Evolutionary conservation across 2,888 invertebrate genomes (phyloP).

Genomic region (Hoplodrina blanda): DNA sequence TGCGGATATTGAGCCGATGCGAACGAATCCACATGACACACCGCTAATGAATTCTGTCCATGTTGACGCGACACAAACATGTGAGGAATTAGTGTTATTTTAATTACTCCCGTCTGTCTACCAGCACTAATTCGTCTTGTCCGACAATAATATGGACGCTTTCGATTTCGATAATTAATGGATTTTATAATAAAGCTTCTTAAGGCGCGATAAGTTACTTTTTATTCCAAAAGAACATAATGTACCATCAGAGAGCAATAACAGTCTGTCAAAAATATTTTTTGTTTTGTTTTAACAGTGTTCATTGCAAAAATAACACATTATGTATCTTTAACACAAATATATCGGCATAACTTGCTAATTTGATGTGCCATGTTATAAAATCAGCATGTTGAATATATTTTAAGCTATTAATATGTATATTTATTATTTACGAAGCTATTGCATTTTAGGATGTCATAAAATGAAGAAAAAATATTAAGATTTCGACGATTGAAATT

Average conservation of each 20-base stretch:
- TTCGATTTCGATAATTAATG: constrained; percentile 75
- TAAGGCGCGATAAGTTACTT: constrained; percentile 45
- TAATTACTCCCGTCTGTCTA: constrained; percentile 74
- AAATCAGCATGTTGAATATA: constrained; percentile 36
- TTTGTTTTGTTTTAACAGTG: constrained; percentile 21
- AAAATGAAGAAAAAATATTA: constrained; percentile 33
- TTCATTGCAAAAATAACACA: constrained; percentile 30
- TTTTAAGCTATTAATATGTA: constrained; percentile 29
- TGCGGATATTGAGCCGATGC: constrained; percentile 64
- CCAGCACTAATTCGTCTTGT: constrained; percentile 66
- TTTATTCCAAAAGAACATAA: constrained; percentile 32
- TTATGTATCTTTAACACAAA: constrained; percentile 21
- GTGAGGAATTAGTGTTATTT: constrained; percentile 78
- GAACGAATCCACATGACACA: constrained; percentile 78
- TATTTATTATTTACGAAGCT: constrained; percentile 40
- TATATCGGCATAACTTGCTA: constrained; percentile 40
- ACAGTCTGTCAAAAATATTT: constrained; percentile 42
- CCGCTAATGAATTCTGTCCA: constrained; percentile 87
- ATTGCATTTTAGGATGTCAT: constrained; percentile 53
- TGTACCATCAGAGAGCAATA: constrained; percentile 43
- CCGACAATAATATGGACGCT: constrained; percentile 66
- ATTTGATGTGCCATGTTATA: constrained; percentile 37
- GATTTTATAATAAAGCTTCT: constrained; percentile 67
- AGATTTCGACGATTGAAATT: constrained; percentile 66
- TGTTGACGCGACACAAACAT: constrained; percentile 79